Percentiles rank a stretch among this genome's conserved stretches.
Evolutionary conservation across 1,140 invertebrate genomes (phyloP).

Genomic region (Macrotrachela quadricornifera): DNA sequence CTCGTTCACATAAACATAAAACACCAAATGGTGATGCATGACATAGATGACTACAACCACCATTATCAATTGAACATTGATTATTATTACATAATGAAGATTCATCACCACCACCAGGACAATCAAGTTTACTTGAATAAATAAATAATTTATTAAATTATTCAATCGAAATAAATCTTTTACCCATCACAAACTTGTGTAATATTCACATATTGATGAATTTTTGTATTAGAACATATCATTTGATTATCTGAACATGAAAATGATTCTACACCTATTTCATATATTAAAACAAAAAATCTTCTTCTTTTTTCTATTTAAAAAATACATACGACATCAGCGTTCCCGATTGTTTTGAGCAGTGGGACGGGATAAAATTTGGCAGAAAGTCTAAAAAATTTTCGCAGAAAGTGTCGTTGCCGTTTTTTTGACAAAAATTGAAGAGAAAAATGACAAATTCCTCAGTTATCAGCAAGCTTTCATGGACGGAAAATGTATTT

Average conservation of each 20-base stretch:
- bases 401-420: too few relatives aligned
- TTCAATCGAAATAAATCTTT: neutral
- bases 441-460: too few relatives aligned
- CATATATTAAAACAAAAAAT: too few relatives aligned
- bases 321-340: too few relatives aligned
- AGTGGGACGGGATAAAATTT: too few relatives aligned
- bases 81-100: slow-evolving; percentile 33
- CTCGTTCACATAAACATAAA: slow-evolving; percentile 61
- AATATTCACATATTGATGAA: slow-evolving; percentile 18
- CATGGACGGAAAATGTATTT: too few relatives aligned
- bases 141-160: too few relatives aligned
- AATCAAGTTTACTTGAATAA: slow-evolving; percentile 42
- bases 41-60: slow-evolving; percentile 59
- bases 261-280: slow-evolving; percentile 10
- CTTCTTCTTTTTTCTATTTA: too few relatives aligned
- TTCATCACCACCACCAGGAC: slow-evolving; percentile 74
- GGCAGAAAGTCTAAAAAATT: too few relatives aligned
- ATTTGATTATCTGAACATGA: slow-evolving; percentile 50
- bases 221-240: slow-evolving; percentile 48
- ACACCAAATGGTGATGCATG: slow-evolving; percentile 70
- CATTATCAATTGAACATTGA: slow-evolving; percentile 17
- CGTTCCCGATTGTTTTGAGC: too few relatives aligned
- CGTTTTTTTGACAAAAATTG: too few relatives aligned
- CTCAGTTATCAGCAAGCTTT: too few relatives aligned
- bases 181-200: slow-evolving; percentile 18